Percentiles rank a stretch among this genome's conserved stretches.
phyloP scores from a whole-genome alignment of 2,888 invertebrate species.

The Drosophila mercatorum region DNA sequence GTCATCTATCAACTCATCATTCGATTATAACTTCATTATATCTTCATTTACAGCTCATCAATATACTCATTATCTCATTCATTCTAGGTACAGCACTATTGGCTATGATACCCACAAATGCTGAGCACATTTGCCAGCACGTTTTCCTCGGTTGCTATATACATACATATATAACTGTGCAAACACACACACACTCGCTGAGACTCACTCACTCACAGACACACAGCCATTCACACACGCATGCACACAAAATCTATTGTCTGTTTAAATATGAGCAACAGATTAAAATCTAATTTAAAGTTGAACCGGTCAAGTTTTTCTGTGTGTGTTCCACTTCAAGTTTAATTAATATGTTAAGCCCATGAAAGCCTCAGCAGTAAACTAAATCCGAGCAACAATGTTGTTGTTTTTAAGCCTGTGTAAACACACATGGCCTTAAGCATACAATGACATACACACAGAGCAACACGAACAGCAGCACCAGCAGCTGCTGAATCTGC shows the following conservation, averaged over 20 bases:
- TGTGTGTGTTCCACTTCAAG: slow-evolving; percentile 62
- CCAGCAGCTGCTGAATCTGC: slow-evolving; percentile 12
- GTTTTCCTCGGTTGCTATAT: slow-evolving; percentile 6
- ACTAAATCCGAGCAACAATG: slow-evolving; percentile 45
- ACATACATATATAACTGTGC: not conserved
- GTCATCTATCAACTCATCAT: not conserved
- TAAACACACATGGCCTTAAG: slow-evolving; percentile 34
- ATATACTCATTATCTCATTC: not conserved
- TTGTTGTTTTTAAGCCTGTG: slow-evolving; percentile 28
- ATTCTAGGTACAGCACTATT: slow-evolving; percentile 6
- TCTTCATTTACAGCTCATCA: not conserved
- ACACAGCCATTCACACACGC: slow-evolving; percentile 1
- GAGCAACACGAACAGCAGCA: slow-evolving; percentile 5
- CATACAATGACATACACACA: slow-evolving; percentile 17
- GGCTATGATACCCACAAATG: not conserved
- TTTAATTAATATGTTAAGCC: slow-evolving; percentile 78
- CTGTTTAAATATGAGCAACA: slow-evolving; percentile 74
- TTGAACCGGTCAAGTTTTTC: slow-evolving; percentile 53
- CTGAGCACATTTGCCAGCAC: slow-evolving; percentile 13
- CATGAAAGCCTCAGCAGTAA: slow-evolving; percentile 59
- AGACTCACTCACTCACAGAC: slow-evolving; percentile 6
- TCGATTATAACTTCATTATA: too few species aligned
- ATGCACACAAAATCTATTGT: slow-evolving; percentile 22
- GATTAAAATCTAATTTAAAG: slow-evolving; percentile 78
- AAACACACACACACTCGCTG: not conserved